Percentiles rank a stretch among this genome's conserved stretches.
Conservation (phyloP, 1,140 invertebrate species). For the Brachionus rubens region DNA sequence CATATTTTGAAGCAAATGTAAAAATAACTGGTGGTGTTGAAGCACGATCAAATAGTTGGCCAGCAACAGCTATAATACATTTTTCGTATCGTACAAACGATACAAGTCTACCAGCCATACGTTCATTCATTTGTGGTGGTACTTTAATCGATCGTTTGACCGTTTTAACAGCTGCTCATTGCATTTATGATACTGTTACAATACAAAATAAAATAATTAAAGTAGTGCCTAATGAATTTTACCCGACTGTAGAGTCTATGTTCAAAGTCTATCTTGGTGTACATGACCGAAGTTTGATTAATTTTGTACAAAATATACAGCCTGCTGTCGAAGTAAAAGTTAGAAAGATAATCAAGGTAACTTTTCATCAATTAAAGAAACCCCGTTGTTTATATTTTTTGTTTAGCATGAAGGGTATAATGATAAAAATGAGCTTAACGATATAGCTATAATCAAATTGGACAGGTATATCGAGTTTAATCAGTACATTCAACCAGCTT, state of each 20-base stretch:
- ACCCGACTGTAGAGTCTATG: slow-evolving; percentile 9
- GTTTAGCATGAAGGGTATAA: slow-evolving; percentile 9
- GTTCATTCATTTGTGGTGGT: slow-evolving; percentile 67
- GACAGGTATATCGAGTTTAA: background rate
- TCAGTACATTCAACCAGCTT: slow-evolving; percentile 5
- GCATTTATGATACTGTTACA: slow-evolving; percentile 54
- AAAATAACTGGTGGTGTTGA: slow-evolving; percentile 38
- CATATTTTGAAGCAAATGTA: slow-evolving; percentile 1
- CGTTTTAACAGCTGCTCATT: slow-evolving; percentile 73
- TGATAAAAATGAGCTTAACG: background rate
- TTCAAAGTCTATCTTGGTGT: slow-evolving; percentile 35
- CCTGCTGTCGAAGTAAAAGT: background rate
- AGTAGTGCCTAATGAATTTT: slow-evolving; percentile 3
- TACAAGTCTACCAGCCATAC: background rate
- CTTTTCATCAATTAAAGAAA: background rate
- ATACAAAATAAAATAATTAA: background rate
- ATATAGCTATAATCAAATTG: slow-evolving; percentile 17
- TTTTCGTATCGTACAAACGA: background rate
- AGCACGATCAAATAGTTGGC: slow-evolving; percentile 33
- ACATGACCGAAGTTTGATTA: slow-evolving; percentile 20
- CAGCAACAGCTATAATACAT: slow-evolving; percentile 27
- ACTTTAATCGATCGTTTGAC: slow-evolving; percentile 70
- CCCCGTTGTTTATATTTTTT: background rate
- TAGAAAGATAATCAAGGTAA: background rate
- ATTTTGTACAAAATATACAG: background rate